A percentile compares a stretch with the other conserved stretches of the same genome.
Conservation (phyloP, 2,113 vertebrate genomes). For the Phrynosoma platyrhinos region DNA sequence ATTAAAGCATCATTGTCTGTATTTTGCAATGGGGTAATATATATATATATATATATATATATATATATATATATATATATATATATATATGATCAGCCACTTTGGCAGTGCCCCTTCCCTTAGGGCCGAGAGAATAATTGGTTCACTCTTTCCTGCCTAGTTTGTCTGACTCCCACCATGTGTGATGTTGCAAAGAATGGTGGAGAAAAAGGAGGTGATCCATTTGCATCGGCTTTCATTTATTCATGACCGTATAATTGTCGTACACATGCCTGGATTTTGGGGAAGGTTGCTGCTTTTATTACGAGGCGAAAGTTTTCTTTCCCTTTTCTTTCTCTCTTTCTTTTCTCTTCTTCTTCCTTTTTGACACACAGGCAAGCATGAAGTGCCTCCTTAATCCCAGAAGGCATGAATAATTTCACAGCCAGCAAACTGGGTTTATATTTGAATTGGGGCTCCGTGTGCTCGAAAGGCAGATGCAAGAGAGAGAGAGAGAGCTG, state of each 20-base stretch:
- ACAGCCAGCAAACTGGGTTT: not conserved
- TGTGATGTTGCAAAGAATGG: not conserved
- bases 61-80: too few relatives aligned
- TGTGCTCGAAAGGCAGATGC: not conserved
- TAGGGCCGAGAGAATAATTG: not conserved
- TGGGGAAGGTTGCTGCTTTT: not conserved
- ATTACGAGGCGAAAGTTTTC: not conserved
- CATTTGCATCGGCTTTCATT: not conserved
- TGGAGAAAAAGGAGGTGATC: not conserved
- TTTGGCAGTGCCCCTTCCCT: too few relatives aligned
- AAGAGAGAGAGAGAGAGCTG: too few relatives aligned
- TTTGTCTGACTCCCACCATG: too few relatives aligned
- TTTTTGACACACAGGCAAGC: not conserved
- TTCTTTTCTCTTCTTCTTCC: not conserved
- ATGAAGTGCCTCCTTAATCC: not conserved
- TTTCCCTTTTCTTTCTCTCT: too few relatives aligned
- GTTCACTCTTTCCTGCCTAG: not conserved
- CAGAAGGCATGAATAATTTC: constrained; percentile 9
- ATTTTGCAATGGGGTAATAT: not conserved
- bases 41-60: too few relatives aligned
- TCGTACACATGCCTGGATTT: rapidly evolving
- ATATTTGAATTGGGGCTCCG: not conserved
- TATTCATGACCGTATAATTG: not conserved
- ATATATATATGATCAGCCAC: not conserved
- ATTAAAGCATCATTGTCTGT: not conserved